Evolutionary conservation across 2,888 invertebrate genomes (phyloP).

Genomic region (Melinaea menophilus): DNA sequence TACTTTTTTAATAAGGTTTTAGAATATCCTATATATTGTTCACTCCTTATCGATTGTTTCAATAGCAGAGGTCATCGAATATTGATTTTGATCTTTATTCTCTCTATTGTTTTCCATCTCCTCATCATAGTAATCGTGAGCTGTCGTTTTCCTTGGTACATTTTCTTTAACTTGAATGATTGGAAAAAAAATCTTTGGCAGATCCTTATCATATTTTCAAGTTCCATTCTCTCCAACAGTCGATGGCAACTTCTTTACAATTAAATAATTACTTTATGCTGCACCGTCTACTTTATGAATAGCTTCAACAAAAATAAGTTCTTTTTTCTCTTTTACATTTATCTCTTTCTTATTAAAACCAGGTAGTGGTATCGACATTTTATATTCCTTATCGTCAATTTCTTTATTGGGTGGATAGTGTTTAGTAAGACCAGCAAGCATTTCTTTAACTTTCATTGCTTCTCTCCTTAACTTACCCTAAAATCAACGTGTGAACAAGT

Average conservation of each 20-base stretch:
- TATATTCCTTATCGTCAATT: slow-evolving; percentile 51
- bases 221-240: slow-evolving; percentile 49
- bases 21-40: slow-evolving; percentile 24
- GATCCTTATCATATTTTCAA: slow-evolving; percentile 51
- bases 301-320: slow-evolving; percentile 61
- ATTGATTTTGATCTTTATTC: slow-evolving; percentile 38
- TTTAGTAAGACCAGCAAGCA: slow-evolving; percentile 44
- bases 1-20: slow-evolving; percentile 33
- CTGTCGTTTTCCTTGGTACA: slow-evolving; percentile 19
- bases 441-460: slow-evolving; percentile 46
- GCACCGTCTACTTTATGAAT: slow-evolving; percentile 37
- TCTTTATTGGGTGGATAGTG: slow-evolving; percentile 49
- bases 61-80: slow-evolving; percentile 39
- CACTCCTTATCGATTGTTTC: slow-evolving; percentile 29
- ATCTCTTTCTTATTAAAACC: slow-evolving; percentile 61
- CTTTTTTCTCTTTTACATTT: slow-evolving; percentile 57
- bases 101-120: slow-evolving; percentile 43
- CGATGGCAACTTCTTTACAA: slow-evolving; percentile 49
- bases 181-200: slow-evolving; percentile 54
- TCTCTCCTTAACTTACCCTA: slow-evolving; percentile 43
- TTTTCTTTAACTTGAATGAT: slow-evolving; percentile 27
- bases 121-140: slow-evolving; percentile 45
- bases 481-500: slow-evolving; percentile 43
- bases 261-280: slow-evolving; percentile 45
- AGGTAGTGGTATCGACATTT: slow-evolving; percentile 46